Percentiles rank a stretch among this genome's conserved stretches.
phyloP scores from a whole-genome alignment of 2,888 invertebrate species.

The Drosophila pegasa region DNA sequence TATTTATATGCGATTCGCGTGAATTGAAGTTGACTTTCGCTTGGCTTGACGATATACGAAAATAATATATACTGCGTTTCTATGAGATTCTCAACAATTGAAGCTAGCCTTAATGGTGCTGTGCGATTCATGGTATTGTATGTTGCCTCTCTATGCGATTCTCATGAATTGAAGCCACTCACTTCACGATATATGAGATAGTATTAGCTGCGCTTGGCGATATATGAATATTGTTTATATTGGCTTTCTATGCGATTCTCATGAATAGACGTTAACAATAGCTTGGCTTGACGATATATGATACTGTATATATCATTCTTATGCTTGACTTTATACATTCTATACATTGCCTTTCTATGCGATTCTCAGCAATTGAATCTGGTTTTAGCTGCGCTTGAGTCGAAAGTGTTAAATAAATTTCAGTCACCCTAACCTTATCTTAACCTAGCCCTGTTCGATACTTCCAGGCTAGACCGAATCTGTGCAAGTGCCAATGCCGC shows the following conservation, averaged over 20 bases:
- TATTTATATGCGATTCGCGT: conserved; percentile 2
- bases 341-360: neutral
- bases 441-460: neutral
- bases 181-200: too few relatives aligned
- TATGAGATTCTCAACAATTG: conserved; percentile 5
- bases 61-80: neutral
- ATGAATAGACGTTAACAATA: neutral
- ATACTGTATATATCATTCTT: too few relatives aligned
- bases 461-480: neutral
- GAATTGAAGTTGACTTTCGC: neutral
- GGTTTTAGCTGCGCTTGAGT: neutral
- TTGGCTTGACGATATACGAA: too few relatives aligned
- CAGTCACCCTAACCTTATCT: neutral
- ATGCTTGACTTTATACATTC: too few relatives aligned
- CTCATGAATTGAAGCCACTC: too few relatives aligned
- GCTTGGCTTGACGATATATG: too few relatives aligned
- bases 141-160: too few relatives aligned
- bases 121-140: too few relatives aligned
- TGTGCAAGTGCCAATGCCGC: conserved; percentile 23
- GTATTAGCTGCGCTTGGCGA: too few relatives aligned
- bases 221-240: too few relatives aligned
- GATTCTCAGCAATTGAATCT: neutral
- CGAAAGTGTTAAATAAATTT: neutral
- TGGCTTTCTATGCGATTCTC: conserved; percentile 4
- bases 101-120: too few relatives aligned